Evolutionary conservation across 35 echinoderm and acorn worm genomes (phyloP).

Genomic region (Strongylocentrotus purpuratus): DNA sequence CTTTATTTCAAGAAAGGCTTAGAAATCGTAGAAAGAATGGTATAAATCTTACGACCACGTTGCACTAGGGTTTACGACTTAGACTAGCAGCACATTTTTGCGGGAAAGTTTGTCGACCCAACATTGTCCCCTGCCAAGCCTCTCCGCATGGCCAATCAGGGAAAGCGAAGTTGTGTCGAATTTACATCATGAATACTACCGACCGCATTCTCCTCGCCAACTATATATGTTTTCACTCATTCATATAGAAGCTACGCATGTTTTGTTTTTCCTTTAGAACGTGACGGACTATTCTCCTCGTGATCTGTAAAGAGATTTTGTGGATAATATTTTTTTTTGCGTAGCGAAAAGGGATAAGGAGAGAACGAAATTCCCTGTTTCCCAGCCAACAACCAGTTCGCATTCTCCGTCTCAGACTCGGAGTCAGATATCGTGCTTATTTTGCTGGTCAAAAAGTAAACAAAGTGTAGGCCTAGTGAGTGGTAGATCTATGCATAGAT

Average conservation of each 20-base stretch:
- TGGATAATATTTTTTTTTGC: background rate
- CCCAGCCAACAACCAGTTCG: no score
- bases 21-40: no score
- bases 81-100: no score
- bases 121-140: background rate
- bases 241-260: background rate
- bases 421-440: no score
- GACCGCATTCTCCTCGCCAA: background rate
- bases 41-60: no score
- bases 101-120: constrained; percentile 37
- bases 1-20: no score
- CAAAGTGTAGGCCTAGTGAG: no score
- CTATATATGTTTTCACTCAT: background rate
- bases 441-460: no score
- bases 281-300: background rate
- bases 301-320: background rate
- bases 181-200: constrained; percentile 6
- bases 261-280: background rate
- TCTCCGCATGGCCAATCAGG: constrained; percentile 32
- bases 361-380: no score
- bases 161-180: background rate
- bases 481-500: no score
- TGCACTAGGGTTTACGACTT: no score
- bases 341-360: background rate
- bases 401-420: no score